Evolutionary conservation across 2,797 vertebrate genomes (phyloP).

Genomic region (Diplodus puntazzo): DNA sequence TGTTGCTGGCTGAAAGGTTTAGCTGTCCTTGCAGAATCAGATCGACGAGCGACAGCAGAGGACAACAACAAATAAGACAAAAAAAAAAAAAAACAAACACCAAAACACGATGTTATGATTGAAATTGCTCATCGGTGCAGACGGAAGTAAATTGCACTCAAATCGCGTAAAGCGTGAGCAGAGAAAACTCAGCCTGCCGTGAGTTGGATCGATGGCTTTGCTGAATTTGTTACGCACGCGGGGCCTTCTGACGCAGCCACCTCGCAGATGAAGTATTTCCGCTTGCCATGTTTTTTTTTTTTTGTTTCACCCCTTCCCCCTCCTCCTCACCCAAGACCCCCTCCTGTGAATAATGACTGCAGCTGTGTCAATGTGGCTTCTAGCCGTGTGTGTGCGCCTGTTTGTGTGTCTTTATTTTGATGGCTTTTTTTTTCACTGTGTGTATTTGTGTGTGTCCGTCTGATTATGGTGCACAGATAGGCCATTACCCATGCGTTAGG

Average conservation of each 20-base stretch:
- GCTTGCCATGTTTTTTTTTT: constrained; percentile 24
- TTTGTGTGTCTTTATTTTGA: constrained; percentile 69
- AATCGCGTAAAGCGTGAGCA: constrained; percentile 65
- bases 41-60: constrained; percentile 53
- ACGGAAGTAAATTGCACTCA: constrained; percentile 83
- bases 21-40: constrained; percentile 61
- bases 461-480: constrained; percentile 84
- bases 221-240: constrained; percentile 60
- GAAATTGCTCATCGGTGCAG: constrained; percentile 82
- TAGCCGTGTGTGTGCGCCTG: constrained; percentile 38
- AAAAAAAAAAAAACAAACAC: constrained; percentile 16
- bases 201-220: constrained; percentile 78
- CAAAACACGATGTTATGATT: constrained; percentile 71
- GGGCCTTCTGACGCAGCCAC: constrained; percentile 66
- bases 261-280: constrained; percentile 60
- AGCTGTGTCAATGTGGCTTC: constrained; percentile 77
- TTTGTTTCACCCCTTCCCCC: constrained; percentile 3
- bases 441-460: constrained; percentile 63
- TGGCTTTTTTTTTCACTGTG: constrained; percentile 62
- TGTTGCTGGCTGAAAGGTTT: constrained; percentile 75
- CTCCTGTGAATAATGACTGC: constrained; percentile 78
- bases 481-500: constrained; percentile 79
- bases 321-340: constrained; percentile 43
- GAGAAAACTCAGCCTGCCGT: constrained; percentile 62
- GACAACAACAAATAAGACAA: constrained; percentile 35